Base-by-base conservation (phyloP, 1,140 invertebrate genomes). In the Drosophila arawakana region DNA sequence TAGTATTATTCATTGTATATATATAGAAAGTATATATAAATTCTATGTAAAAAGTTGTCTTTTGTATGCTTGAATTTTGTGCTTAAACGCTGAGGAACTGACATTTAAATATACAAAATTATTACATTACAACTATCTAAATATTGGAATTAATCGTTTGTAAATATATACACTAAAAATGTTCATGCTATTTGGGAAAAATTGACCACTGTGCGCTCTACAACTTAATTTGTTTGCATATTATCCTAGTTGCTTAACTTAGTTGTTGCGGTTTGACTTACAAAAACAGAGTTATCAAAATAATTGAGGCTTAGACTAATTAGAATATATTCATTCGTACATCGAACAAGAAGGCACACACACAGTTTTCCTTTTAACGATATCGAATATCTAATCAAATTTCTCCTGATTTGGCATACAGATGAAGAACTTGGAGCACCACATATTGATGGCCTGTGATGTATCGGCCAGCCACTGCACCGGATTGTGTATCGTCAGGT, bases 401-500 rank as follows among this genome's bases (percentile, higher is more conserved):
- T 92, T 92, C 59, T 92, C 92, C 58, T 92, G 91, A 75, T 96
- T 95, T 65, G 95, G 94, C 62, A 96, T 94, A 92, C 95, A 96
- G 75, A 96, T 92, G 84, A 97, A 97, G 78, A 96, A 92, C 93
- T 96, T 97, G 9, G 95, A 95, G 86, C 96, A 96, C 46, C 93
- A 86, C 54, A 95, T 85, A 76, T 96, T 96, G 63, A 96, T 95
- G 37, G 93, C 81, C 79, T 95, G 94, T 89, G 95, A 94, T 1
- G 92, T 91, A 21, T 89, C 86, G 41, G 93, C 92, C 62, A 95
- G 70, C 94, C 94, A 95, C 60, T 80, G 76, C 13, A 89, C 81
- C 1, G 94, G 94, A 92, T 98, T 98, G 52, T 94, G 93, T 34
- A 99, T 97, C 69, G 97, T 98, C 4, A 98, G 80, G 37, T 95